Conservation (phyloP, 2,113 vertebrate genomes). For the Agelaius tricolor region DNA sequence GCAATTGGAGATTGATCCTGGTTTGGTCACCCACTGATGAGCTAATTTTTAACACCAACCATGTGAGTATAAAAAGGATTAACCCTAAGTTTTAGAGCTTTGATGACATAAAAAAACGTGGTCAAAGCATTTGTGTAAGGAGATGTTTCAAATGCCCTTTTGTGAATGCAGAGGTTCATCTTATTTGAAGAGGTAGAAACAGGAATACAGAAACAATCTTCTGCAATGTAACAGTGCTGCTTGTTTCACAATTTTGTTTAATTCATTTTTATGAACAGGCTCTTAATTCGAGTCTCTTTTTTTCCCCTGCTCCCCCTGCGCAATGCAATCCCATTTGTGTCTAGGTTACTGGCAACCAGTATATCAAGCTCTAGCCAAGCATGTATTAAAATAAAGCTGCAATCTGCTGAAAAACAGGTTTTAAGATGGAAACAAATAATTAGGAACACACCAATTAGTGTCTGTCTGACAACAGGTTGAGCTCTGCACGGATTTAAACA, state of each 20-base stretch:
- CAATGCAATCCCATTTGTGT: slow-evolving; percentile 19
- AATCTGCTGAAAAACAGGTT: slow-evolving; percentile 60
- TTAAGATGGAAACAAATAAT: slow-evolving; percentile 68
- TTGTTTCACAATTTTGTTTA: background rate
- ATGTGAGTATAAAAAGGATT: background rate
- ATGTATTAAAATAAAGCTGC: slow-evolving; percentile 46
- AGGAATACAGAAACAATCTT: background rate
- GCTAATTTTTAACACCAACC: background rate
- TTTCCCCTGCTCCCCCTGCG: background rate
- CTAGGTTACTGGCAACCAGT: slow-evolving; percentile 41
- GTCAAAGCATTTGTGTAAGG: background rate
- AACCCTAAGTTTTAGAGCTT: background rate
- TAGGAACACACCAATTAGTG: slow-evolving; percentile 54
- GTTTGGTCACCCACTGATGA: background rate
- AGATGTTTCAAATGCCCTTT: background rate
- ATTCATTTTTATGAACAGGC: background rate
- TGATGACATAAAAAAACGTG: background rate
- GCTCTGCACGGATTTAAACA: slow-evolving; percentile 2
- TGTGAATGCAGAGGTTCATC: background rate
- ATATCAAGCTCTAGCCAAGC: slow-evolving; percentile 28
- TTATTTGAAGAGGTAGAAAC: background rate
- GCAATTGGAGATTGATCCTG: background rate
- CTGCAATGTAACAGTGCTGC: background rate
- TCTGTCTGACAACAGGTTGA: slow-evolving; percentile 63
- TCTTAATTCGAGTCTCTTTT: slow-evolving; percentile 7